These are phyloP conservation scores for Peromyscus maniculatus DNA, from an alignment of 2,113 vertebrate genomes.

Conservation along the genomic window DNA sequence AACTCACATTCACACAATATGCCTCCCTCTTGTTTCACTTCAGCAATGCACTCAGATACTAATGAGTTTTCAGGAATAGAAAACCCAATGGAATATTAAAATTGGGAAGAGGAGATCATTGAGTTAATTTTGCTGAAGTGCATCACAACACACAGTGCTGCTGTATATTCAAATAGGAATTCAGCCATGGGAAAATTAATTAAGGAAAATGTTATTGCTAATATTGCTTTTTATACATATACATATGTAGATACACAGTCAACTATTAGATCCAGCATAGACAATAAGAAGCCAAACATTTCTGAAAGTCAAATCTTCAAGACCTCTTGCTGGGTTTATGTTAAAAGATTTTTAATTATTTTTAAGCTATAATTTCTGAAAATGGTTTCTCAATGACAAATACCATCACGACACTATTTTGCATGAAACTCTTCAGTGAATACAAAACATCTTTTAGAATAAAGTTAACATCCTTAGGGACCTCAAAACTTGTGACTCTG, in stretches of 20 bases:
- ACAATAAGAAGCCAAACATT: constrained; percentile 72
- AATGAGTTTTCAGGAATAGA: constrained; percentile 89
- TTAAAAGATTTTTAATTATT: constrained; percentile 18
- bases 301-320: constrained; percentile 64
- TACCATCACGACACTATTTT: constrained; percentile 14
- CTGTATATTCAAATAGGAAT: constrained; percentile 83
- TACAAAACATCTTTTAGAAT: constrained; percentile 41
- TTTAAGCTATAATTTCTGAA: constrained; percentile 31
- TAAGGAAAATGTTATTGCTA: constrained; percentile 79
- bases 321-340: constrained; percentile 30
- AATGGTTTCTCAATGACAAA: constrained; percentile 51
- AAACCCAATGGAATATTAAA: constrained; percentile 88
- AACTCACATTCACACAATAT: constrained; percentile 91
- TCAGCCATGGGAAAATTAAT: constrained; percentile 83
- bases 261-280: constrained; percentile 31
- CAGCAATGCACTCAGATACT: constrained; percentile 87
- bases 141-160: constrained; percentile 80
- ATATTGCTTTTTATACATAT: constrained; percentile 74
- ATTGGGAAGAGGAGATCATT: constrained; percentile 83
- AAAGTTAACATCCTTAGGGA: constrained; percentile 15
- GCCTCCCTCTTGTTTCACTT: constrained; percentile 87
- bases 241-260: constrained; percentile 65
- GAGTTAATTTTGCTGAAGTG: constrained; percentile 85
- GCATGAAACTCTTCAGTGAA: constrained; percentile 26
- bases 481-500: not conserved